phyloP scores from a whole-genome alignment of 1,140 invertebrate genomes.

The Formica selysi region DNA sequence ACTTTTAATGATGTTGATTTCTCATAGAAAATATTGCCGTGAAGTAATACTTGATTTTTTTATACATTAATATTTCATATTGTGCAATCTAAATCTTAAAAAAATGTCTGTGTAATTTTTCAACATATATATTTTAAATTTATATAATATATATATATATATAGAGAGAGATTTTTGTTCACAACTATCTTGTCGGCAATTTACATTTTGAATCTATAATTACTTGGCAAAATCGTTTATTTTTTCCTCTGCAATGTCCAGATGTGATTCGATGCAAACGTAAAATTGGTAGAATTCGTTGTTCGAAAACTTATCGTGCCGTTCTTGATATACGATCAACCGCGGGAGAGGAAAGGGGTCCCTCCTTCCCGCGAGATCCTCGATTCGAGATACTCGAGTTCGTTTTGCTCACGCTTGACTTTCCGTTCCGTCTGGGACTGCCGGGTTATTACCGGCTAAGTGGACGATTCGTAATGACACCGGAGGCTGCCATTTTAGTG shows the following conservation, averaged over 20 bases:
- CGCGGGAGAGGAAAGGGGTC: constrained; percentile 31
- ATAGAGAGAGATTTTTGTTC: neutral
- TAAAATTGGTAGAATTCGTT: neutral
- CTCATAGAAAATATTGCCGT: neutral
- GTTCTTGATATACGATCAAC: constrained; percentile 45
- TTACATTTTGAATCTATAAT: neutral
- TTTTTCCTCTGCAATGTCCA: neutral
- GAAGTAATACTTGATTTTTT: neutral
- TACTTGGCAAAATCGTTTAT: too few species aligned
- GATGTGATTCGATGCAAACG: neutral
- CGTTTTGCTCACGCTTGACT: constrained; percentile 72
- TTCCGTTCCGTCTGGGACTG: constrained; percentile 72
- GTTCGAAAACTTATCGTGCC: constrained; percentile 24
- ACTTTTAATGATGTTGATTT: constrained; percentile 13
- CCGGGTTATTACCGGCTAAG: constrained; percentile 78
- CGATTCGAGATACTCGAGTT: constrained; percentile 62
- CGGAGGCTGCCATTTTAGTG: constrained; percentile 79
- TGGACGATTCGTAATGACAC: constrained; percentile 80
- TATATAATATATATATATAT: neutral
- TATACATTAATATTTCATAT: neutral
- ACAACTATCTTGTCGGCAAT: neutral
- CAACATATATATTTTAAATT: neutral
- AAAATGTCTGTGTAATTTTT: neutral
- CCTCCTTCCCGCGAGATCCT: constrained; percentile 48
- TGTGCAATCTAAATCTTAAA: neutral